Conservation (phyloP, 2,797 vertebrate species). For the Chelonia mydas region DNA sequence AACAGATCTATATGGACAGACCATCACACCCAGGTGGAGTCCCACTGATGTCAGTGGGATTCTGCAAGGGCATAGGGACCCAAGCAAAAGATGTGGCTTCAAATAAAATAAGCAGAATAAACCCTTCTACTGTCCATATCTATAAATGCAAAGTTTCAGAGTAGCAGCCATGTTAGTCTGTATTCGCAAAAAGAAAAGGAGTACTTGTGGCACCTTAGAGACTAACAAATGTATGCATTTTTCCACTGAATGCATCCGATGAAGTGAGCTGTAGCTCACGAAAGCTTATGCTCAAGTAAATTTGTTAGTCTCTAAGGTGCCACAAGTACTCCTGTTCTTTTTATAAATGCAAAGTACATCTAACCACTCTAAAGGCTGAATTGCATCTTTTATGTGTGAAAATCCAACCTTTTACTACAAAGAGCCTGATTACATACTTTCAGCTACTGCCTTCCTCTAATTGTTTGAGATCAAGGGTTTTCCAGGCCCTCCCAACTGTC, state of each 20-base stretch:
- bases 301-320: too few species aligned
- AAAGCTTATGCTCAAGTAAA: too few species aligned
- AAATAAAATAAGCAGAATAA: neutral
- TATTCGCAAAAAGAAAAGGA: too few species aligned
- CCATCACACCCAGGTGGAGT: neutral
- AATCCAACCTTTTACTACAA: constrained; percentile 21
- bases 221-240: too few species aligned
- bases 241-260: too few species aligned
- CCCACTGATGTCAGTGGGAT: neutral
- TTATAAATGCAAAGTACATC: neutral
- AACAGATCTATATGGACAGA: neutral
- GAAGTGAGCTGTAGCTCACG: too few species aligned
- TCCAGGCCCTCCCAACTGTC: neutral
- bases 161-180: too few species aligned
- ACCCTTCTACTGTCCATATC: neutral
- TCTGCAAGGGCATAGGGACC: neutral
- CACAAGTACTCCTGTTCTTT: too few species aligned
- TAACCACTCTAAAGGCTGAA: neutral
- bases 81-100: neutral
- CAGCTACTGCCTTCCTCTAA: constrained; percentile 28
- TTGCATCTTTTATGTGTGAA: neutral
- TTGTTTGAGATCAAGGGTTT: constrained; percentile 25
- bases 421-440: neutral
- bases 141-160: neutral
- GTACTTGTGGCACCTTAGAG: too few species aligned